phyloP scores from a whole-genome alignment of 2,113 vertebrate species.

The Andinoacara biseriatus region DNA sequence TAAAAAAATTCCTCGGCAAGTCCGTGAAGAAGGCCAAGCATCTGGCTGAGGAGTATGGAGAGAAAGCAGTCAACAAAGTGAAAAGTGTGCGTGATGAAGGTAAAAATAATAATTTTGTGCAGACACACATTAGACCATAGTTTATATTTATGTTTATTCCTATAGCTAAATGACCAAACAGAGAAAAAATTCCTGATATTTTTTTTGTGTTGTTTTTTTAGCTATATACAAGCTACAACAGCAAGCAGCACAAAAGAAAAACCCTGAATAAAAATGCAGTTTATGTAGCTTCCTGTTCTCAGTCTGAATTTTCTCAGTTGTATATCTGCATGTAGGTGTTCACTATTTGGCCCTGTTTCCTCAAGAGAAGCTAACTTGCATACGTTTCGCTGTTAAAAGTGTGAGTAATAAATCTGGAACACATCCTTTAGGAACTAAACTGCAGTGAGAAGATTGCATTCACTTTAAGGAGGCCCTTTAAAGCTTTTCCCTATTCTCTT shows the following conservation, averaged over 20 bases:
- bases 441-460: too few species aligned
- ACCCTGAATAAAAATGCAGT: not conserved
- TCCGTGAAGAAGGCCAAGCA: constrained; percentile 97
- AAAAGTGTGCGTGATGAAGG: constrained; percentile 98
- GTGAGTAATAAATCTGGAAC: too few species aligned
- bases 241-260: not conserved
- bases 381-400: too few species aligned
- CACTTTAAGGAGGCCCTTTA: too few species aligned
- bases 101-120: constrained; percentile 41
- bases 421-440: too few species aligned
- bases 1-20: constrained; percentile 97
- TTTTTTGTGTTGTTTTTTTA: not conserved
- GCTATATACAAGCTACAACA: too few species aligned
- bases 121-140: not conserved
- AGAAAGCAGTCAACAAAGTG: constrained; percentile 98
- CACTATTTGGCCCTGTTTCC: not conserved
- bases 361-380: too few species aligned
- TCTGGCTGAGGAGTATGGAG: constrained; percentile 95
- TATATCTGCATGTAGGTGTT: not conserved
- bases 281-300: not conserved
- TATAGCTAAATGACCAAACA: not conserved
- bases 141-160: not conserved
- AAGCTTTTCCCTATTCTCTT: too few species aligned
- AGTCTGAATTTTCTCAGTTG: not conserved
- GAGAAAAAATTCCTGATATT: not conserved